A percentile compares a stretch with the other conserved stretches of the same genome.
Evolutionary conservation across 2,113 vertebrate species (phyloP).

Genomic region (Ameiurus melas): DNA sequence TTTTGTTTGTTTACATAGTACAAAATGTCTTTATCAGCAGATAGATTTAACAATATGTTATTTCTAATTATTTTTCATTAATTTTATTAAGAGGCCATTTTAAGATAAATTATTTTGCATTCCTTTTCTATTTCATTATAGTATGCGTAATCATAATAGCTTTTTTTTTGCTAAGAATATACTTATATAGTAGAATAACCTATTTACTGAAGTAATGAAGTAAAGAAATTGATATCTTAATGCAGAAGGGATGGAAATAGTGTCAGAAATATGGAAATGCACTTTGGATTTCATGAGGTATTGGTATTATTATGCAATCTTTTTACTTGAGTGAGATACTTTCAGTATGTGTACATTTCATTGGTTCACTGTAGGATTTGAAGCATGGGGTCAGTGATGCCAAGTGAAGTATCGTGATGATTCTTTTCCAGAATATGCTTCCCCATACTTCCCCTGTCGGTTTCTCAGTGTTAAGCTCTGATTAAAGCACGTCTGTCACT

Average conservation of each 20-base stretch:
- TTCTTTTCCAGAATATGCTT: conserved; percentile 39
- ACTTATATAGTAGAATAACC: not conserved
- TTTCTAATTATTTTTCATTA: conserved; percentile 15
- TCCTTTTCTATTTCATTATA: conserved; percentile 1
- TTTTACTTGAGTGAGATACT: conserved; percentile 38
- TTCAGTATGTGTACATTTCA: conserved; percentile 35
- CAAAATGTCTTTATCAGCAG: not conserved
- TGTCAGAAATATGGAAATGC: conserved; percentile 43
- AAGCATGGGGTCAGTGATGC: conserved; percentile 33
- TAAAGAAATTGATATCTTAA: conserved; percentile 10
- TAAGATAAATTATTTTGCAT: conserved; percentile 8
- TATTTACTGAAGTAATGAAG: conserved; percentile 25
- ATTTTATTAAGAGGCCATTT: conserved; percentile 34
- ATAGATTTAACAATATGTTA: conserved; percentile 22
- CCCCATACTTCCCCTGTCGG: conserved; percentile 22
- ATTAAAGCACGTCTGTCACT: conserved; percentile 13
- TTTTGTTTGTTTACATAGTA: conserved; percentile 13
- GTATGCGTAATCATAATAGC: conserved; percentile 6
- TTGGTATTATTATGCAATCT: conserved; percentile 57
- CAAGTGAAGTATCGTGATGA: conserved; percentile 32
- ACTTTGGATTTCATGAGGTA: conserved; percentile 50
- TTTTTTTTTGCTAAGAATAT: not conserved
- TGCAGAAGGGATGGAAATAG: not conserved
- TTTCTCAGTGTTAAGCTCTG: conserved; percentile 31
- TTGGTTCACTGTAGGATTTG: conserved; percentile 11